phyloP scores from a whole-genome alignment of 2,888 invertebrate species.

The Eilema depressum region DNA sequence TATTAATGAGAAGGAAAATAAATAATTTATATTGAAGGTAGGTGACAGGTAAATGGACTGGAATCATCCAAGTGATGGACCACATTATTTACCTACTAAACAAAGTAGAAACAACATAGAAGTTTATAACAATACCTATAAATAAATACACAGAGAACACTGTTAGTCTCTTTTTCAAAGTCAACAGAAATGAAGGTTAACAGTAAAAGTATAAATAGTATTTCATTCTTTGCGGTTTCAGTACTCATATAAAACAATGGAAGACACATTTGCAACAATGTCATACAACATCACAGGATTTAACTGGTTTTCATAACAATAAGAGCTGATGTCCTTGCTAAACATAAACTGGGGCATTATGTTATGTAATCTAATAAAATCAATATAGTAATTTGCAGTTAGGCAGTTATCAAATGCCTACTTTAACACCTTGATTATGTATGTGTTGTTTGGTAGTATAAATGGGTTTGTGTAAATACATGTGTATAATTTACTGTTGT shows the following conservation, averaged over 20 bases:
- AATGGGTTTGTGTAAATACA: background rate
- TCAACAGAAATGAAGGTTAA: constrained; percentile 1
- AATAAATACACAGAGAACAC: background rate
- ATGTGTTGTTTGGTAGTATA: background rate
- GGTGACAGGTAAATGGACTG: no score
- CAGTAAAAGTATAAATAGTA: background rate
- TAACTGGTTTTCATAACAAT: constrained; percentile 47
- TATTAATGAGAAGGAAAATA: no score
- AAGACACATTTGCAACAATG: constrained; percentile 38
- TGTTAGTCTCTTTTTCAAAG: background rate
- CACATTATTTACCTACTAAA: background rate
- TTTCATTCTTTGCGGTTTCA: background rate
- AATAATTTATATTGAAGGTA: no score
- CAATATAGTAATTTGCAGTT: constrained; percentile 53
- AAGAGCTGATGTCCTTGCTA: constrained; percentile 48
- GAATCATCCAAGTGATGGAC: no score
- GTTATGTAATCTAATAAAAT: constrained; percentile 67
- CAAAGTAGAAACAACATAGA: background rate
- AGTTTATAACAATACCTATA: background rate
- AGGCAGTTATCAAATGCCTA: constrained; percentile 24
- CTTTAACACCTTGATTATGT: background rate
- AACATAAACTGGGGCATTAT: constrained; percentile 47
- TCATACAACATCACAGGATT: constrained; percentile 35
- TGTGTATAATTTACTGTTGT: background rate
- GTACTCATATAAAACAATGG: constrained; percentile 13